Percentiles rank a stretch among this genome's conserved stretches.
Conservation (phyloP, 2,797 vertebrate species). For the Myotis planiceps region DNA sequence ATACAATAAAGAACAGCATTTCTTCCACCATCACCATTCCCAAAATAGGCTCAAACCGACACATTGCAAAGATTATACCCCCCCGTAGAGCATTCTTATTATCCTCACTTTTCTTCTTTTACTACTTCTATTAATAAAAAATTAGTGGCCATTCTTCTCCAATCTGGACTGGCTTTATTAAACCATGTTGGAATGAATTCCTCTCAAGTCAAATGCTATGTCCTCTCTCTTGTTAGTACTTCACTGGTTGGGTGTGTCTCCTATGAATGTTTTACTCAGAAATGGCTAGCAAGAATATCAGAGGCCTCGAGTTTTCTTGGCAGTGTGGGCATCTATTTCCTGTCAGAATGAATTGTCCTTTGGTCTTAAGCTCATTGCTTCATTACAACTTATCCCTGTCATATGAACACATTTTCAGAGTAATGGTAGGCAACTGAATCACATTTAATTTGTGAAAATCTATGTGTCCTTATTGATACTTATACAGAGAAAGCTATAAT, state of each 20-base stretch:
- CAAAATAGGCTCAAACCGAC: slow-evolving; percentile 41
- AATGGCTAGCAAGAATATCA: not conserved
- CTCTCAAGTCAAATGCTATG: not conserved
- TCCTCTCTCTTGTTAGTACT: not conserved
- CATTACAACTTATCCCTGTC: slow-evolving; percentile 15
- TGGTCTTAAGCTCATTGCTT: not conserved
- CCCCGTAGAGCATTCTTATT: not conserved
- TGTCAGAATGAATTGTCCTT: not conserved
- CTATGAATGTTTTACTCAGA: not conserved
- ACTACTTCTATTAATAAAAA: slow-evolving; percentile 42
- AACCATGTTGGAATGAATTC: not conserved
- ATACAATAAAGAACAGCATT: not conserved
- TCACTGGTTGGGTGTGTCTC: not conserved
- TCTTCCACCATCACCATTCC: slow-evolving; percentile 5
- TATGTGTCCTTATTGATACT: not conserved
- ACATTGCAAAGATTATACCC: not conserved
- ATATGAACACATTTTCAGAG: not conserved
- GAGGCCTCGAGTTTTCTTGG: not conserved
- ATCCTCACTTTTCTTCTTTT: not conserved
- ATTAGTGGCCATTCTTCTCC: not conserved
- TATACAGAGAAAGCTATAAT: not conserved
- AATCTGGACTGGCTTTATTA: not conserved
- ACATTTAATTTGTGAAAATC: slow-evolving; percentile 31
- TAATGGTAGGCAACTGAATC: not conserved
- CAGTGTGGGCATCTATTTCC: not conserved